Evolutionary conservation across 1,140 invertebrate genomes (phyloP).

Genomic region (Heliconius congener): DNA sequence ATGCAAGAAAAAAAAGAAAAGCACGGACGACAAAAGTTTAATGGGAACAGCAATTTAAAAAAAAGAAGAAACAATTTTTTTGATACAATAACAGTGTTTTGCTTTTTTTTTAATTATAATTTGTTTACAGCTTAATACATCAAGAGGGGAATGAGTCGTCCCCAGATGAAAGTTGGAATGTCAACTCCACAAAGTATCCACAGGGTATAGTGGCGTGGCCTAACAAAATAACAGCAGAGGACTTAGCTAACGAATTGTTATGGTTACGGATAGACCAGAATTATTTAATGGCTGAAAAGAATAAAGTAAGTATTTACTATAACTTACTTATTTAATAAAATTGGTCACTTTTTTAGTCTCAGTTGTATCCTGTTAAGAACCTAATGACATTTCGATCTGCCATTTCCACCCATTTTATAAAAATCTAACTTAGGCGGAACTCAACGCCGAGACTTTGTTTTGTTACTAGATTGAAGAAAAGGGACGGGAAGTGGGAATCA

Average conservation of each 20-base stretch:
- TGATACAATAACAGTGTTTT: background rate
- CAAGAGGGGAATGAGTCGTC: slow-evolving; percentile 60
- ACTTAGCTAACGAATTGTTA: slow-evolving; percentile 72
- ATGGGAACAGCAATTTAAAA: no score
- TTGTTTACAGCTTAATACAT: slow-evolving; percentile 48
- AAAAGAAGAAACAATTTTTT: no score
- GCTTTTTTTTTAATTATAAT: background rate
- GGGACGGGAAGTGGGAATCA: no score
- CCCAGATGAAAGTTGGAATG: slow-evolving; percentile 58
- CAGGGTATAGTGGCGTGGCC: slow-evolving; percentile 53
- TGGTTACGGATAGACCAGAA: slow-evolving; percentile 73
- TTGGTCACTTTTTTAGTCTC: background rate
- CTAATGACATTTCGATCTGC: no score
- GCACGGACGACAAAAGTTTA: no score
- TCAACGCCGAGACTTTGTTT: no score
- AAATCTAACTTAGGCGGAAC: no score
- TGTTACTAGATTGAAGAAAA: no score
- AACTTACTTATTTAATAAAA: background rate
- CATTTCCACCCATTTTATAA: no score
- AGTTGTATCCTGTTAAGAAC: no score
- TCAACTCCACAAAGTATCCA: slow-evolving; percentile 48
- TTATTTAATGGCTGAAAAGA: slow-evolving; percentile 65
- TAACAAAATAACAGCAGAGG: slow-evolving; percentile 74
- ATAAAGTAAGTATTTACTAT: slow-evolving; percentile 48
- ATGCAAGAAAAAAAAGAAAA: no score